Evolutionary conservation across 92 coral and sea anemone species (phyloP), one percentile per base, ranked within the genome.

Genomic region (Palythoa caribaeorum): DNA sequence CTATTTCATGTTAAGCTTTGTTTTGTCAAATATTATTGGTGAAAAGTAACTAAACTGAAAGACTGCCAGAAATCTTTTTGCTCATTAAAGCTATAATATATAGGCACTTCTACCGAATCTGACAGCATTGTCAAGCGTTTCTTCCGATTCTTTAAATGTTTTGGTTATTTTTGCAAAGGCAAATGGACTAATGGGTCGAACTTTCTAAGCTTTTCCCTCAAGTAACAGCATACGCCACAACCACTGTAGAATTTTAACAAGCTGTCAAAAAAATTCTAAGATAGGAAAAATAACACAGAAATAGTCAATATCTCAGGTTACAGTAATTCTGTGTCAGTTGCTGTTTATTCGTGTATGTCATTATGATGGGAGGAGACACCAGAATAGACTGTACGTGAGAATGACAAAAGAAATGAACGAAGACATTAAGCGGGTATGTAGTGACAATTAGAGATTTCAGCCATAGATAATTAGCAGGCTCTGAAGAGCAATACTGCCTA

Each of bases 371-470:
- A 81, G 86, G 86, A 37, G 86, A 68, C 75, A 81, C 62, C 75
- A 81, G 66, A 81, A 81, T 66, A 65, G 74, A 66, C 63, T 28
- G 71, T 65, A 48, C 36, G 0, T 28, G 0, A 44, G 21, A 81
- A 81, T 81, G 86, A 81, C 86, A 81, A 81, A 81, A 65, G 86
- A 81, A 68, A 63, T 9, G 76, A 62, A 81, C 14, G 44, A 86
- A 94, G 94, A 94, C 95, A 90, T 91, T 92, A 91, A 89, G 81
- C 95, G 93, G 94, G 90, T 89, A 71, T 79, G 89, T 83, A 55
- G 71, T 87, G 94, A 90, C 95, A 88, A 87, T 79, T 84, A 92
- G 90, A 91, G 92, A 92, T 92, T 92, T 81, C 93, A 90, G 79
- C 76, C 87, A 62, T 87, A 62, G 95, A 94, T 92, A 92, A 92